Evolutionary conservation across 1,140 invertebrate species (phyloP).

Genomic region (Lethrus apterus): DNA sequence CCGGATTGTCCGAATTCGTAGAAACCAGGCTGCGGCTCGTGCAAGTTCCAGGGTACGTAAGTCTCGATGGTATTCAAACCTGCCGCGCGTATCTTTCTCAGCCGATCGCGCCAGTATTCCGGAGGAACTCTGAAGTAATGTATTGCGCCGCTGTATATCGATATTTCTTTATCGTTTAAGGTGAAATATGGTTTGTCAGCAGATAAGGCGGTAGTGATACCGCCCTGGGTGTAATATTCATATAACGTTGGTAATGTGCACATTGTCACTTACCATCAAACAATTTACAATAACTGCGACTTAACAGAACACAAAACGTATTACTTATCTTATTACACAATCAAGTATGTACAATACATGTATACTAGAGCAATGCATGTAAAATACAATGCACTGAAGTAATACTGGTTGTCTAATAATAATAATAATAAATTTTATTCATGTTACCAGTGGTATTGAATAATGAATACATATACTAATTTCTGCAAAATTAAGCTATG

Average conservation of each 20-base stretch:
- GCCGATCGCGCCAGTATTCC: conserved; percentile 74
- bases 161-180: conserved; percentile 33
- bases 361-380: too few relatives aligned
- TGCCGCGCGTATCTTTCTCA: conserved; percentile 70
- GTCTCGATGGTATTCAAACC: conserved; percentile 87
- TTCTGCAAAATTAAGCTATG: too few relatives aligned
- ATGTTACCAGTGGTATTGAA: too few relatives aligned
- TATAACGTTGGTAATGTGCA: conserved; percentile 28
- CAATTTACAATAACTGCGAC: too few relatives aligned
- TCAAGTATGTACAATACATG: too few relatives aligned
- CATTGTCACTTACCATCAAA: too few relatives aligned
- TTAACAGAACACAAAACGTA: too few relatives aligned
- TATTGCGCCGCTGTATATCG: conserved; percentile 60
- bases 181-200: conserved; percentile 30
- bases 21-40: conserved; percentile 69
- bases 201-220: conserved; percentile 28
- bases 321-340: too few relatives aligned
- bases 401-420: too few relatives aligned
- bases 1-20: conserved; percentile 69
- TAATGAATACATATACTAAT: too few relatives aligned
- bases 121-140: conserved; percentile 86
- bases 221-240: conserved; percentile 43
- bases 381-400: too few relatives aligned
- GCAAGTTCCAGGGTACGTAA: conserved; percentile 92
- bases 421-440: too few relatives aligned